A percentile compares a stretch with the other conserved stretches of the same genome.
Conservation (phyloP, 2,113 vertebrate genomes). For the Nerophis lumbriciformis region DNA sequence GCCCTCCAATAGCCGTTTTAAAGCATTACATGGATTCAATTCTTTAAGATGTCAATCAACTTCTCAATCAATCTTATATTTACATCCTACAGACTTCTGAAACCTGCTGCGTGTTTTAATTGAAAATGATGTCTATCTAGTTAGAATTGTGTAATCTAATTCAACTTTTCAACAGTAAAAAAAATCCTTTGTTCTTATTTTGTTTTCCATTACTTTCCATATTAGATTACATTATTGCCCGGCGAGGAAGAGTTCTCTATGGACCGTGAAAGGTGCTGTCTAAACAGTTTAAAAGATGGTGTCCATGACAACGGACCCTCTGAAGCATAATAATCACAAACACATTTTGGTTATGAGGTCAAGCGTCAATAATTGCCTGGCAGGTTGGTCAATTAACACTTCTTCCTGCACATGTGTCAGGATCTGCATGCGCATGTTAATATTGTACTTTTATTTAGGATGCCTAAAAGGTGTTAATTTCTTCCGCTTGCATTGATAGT, state of each 20-base stretch:
- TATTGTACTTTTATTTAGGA: conserved; percentile 22
- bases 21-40: too few relatives aligned
- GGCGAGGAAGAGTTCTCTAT: conserved; percentile 44
- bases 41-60: too few relatives aligned
- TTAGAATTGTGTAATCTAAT: conserved; percentile 40
- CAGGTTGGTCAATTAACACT: conserved; percentile 65
- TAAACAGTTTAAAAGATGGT: conserved; percentile 54
- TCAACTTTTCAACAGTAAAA: conserved; percentile 8
- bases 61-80: not conserved
- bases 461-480: conserved; percentile 45
- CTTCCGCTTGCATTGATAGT: conserved; percentile 24
- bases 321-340: conserved; percentile 62
- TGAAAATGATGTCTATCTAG: conserved; percentile 35
- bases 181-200: conserved; percentile 10
- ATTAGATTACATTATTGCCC: conserved; percentile 50
- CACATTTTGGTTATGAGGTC: conserved; percentile 66
- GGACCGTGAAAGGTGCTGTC: conserved; percentile 53
- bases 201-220: conserved; percentile 43
- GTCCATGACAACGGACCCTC: conserved; percentile 48
- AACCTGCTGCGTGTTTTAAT: conserved; percentile 19
- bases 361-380: conserved; percentile 60
- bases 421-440: conserved; percentile 52
- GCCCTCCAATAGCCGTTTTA: too few relatives aligned
- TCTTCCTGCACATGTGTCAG: conserved; percentile 28
- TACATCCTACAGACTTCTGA: conserved; percentile 9